phyloP scores from a whole-genome alignment of 2,797 vertebrate species.

The Erethizon dorsatum region DNA sequence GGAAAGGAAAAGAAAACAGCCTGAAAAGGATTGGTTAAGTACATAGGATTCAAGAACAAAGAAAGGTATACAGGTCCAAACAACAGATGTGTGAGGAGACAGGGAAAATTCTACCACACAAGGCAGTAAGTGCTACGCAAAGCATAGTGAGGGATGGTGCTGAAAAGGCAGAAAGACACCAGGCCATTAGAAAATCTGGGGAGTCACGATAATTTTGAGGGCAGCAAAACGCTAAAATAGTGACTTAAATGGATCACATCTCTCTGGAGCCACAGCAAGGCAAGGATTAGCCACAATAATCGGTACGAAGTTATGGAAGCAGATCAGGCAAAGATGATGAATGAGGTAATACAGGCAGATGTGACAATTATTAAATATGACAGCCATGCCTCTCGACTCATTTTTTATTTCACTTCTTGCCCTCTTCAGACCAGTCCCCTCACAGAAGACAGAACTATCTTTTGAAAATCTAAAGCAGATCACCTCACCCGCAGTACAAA shows the following conservation, averaged over 20 bases:
- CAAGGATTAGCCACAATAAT: not conserved
- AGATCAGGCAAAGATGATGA: not conserved
- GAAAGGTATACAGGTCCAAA: not conserved
- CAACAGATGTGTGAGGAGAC: not conserved
- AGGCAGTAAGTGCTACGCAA: not conserved
- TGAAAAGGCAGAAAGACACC: not conserved
- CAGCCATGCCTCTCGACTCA: not conserved
- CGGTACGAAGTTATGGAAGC: not conserved
- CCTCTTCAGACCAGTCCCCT: not conserved
- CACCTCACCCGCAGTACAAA: not conserved
- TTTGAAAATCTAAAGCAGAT: slow-evolving; percentile 28
- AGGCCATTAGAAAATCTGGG: not conserved
- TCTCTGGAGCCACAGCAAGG: not conserved
- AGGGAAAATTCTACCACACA: not conserved
- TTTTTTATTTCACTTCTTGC: slow-evolving; percentile 1
- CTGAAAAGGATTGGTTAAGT: not conserved
- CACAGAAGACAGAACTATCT: slow-evolving; percentile 15
- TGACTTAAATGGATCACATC: not conserved
- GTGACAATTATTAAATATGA: not conserved
- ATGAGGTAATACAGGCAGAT: not conserved
- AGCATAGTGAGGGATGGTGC: not conserved
- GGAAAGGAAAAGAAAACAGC: not conserved
- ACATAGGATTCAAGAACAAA: slow-evolving; percentile 8
- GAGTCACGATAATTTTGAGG: not conserved
- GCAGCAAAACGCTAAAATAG: not conserved